Percentiles rank a stretch among this genome's conserved stretches.
Evolutionary conservation across 1,140 invertebrate genomes (phyloP).

Genomic region (Cepaea nemoralis): DNA sequence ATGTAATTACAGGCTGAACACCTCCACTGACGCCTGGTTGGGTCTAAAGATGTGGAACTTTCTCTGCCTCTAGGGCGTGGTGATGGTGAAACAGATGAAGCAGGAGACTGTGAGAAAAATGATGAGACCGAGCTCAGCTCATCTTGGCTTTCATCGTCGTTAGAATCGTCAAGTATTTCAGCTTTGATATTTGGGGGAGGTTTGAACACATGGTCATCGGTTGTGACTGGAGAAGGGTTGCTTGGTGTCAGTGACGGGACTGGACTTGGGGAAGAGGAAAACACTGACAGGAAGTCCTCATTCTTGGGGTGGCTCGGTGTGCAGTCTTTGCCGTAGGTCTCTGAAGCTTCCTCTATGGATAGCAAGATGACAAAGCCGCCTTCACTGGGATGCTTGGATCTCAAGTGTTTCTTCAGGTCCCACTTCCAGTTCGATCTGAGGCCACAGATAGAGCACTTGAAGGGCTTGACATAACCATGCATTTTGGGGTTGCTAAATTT

Average conservation of each 20-base stretch:
- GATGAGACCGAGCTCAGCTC: background rate
- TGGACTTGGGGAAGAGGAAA: background rate
- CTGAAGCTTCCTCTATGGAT: constrained; percentile 89
- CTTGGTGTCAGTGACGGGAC: background rate
- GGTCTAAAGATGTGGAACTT: background rate
- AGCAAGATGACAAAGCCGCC: constrained; percentile 80
- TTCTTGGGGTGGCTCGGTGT: constrained; percentile 30
- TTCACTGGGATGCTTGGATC: constrained; percentile 55
- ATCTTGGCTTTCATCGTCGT: background rate
- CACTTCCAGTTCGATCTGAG: constrained; percentile 95
- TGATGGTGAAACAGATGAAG: background rate
- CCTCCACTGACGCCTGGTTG: constrained; percentile 52
- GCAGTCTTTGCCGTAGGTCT: constrained; percentile 77
- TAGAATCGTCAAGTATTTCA: constrained; percentile 7
- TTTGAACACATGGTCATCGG: constrained; percentile 13
- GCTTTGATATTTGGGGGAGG: constrained; percentile 19
- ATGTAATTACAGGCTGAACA: constrained; percentile 68
- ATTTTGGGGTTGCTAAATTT: constrained; percentile 54
- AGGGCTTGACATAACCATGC: constrained; percentile 76
- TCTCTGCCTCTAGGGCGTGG: background rate
- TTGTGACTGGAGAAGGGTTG: background rate
- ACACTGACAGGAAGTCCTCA: constrained; percentile 20
- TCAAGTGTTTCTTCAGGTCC: constrained; percentile 82
- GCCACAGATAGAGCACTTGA: constrained; percentile 92
- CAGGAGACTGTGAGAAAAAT: background rate